Evolutionary conservation across 2,113 vertebrate genomes (phyloP), one percentile per base, ranked within the genome.

Genomic region (Lepus europaeus): DNA sequence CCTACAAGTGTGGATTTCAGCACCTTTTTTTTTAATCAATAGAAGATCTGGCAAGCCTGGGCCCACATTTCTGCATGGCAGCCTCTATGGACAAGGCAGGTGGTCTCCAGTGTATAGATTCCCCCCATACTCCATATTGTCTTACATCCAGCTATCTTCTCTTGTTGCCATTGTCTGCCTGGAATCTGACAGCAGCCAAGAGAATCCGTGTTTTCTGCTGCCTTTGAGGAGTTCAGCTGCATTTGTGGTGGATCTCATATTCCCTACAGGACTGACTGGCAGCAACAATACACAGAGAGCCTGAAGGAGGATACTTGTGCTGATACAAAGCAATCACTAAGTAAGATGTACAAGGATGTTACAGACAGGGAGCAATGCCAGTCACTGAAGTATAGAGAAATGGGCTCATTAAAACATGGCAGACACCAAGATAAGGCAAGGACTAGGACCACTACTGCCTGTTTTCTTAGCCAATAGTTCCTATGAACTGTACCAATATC

Each of bases 81-180:
- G 31, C 59, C 22, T 13, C 66, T 17, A 1, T 1, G 8, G 1
- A 14, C 2, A 39, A 72, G 66, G 3, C 25, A 19, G 2, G 0
- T 19, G 25, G 22, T 49, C 45, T 86, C 2, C 12, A 7, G 51
- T 63, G 12, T 29, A 23, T 17, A 49, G 90, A n/a, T 14, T 63
- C 23, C 64, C 11, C 14, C 1, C 16, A 4, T 17, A 16, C 33
- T 31, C 51, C 27, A 13, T 11, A 11, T n/a, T 6, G 36, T n/a
- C 64, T 64, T 39, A 7, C 13, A 22, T 33, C 33, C 4, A 49
- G 14, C 45, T 22, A 0, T 66, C 45, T 90, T 49, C 22, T 20
- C 69, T 73, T 70, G 6, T 63, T 85, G 72, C 4, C 25, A 45
- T 72, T 27, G 45, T 66, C 53, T 49, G 8, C 11, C 91, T 61